Conservation (phyloP, 2,113 vertebrate genomes). For the Nannobrachium achirus region DNA sequence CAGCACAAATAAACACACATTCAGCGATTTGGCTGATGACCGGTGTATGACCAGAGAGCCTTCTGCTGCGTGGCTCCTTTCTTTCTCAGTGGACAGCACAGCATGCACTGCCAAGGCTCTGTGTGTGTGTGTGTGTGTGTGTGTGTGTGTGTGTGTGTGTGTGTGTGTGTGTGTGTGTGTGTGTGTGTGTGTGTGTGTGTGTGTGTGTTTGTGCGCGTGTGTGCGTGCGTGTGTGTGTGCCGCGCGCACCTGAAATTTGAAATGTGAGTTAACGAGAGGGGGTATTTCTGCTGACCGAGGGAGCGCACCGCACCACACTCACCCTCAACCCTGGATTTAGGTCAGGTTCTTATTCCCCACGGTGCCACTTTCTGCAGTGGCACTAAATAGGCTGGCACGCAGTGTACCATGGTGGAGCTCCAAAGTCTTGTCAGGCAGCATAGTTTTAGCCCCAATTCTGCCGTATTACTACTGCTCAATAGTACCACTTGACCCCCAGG, state of each 20-base stretch:
- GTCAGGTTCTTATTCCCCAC: slow-evolving; percentile 43
- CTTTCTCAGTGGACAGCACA: slow-evolving; percentile 43
- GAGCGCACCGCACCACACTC: slow-evolving; percentile 18
- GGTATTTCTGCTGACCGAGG: slow-evolving; percentile 47
- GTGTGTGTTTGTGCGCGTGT: too few species aligned
- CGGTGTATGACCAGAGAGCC: slow-evolving; percentile 24
- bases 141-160: slow-evolving; percentile 14
- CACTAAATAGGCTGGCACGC: slow-evolving; percentile 11
- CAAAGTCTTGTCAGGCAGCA: slow-evolving; percentile 18
- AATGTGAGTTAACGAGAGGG: slow-evolving; percentile 38
- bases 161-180: neutral
- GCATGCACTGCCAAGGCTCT: slow-evolving; percentile 33
- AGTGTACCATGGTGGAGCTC: slow-evolving; percentile 20
- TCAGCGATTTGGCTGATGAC: slow-evolving; percentile 19
- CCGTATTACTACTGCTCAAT: too few species aligned
- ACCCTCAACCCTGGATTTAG: slow-evolving; percentile 25
- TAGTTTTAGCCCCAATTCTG: too few species aligned
- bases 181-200: neutral
- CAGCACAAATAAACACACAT: slow-evolving; percentile 34
- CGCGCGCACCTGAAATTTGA: neutral
- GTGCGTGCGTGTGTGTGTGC: too few species aligned
- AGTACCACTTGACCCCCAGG: too few species aligned
- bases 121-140: neutral
- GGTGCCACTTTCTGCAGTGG: slow-evolving; percentile 16
- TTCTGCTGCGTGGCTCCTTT: slow-evolving; percentile 17